Conservation (phyloP, 64 coral and sea anemone genomes). For the Montipora foliosa region DNA sequence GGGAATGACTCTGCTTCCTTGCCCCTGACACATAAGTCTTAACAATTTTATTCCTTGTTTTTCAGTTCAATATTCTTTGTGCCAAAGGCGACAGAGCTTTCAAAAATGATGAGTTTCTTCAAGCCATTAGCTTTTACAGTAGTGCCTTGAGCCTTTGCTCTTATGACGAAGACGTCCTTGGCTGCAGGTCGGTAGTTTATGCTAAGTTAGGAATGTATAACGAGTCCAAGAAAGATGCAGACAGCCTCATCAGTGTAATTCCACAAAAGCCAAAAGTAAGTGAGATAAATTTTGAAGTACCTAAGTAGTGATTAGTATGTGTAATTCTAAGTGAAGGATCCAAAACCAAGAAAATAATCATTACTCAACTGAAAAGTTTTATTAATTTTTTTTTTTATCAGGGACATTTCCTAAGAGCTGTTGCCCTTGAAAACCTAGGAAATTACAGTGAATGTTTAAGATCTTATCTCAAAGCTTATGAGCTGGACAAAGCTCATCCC, state of each 20-base stretch:
- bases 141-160: conserved; percentile 71
- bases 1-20: not conserved
- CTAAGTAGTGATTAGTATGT: too few species aligned
- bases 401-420: conserved; percentile 81
- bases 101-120: conserved; percentile 55
- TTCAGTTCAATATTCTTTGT: conserved; percentile 73
- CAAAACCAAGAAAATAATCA: too few species aligned
- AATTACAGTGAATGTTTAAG: conserved; percentile 70
- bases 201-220: conserved; percentile 81
- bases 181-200: conserved; percentile 80
- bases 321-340: too few species aligned
- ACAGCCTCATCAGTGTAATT: conserved; percentile 57
- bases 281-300: not conserved
- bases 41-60: not conserved
- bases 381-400: not conserved
- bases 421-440: conserved; percentile 79
- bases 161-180: conserved; percentile 70
- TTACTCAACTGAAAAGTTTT: too few species aligned
- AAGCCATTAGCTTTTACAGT: conserved; percentile 80
- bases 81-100: conserved; percentile 73
- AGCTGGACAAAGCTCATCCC: conserved; percentile 60
- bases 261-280: conserved; percentile 83
- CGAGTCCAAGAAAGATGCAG: conserved; percentile 91
- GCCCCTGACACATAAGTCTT: too few species aligned
- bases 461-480: conserved; percentile 80